Percentiles rank a stretch among this genome's conserved stretches.
These are phyloP conservation scores for Gallinago media DNA, from an alignment of 2,113 vertebrate genomes.

Conservation along the genomic window DNA sequence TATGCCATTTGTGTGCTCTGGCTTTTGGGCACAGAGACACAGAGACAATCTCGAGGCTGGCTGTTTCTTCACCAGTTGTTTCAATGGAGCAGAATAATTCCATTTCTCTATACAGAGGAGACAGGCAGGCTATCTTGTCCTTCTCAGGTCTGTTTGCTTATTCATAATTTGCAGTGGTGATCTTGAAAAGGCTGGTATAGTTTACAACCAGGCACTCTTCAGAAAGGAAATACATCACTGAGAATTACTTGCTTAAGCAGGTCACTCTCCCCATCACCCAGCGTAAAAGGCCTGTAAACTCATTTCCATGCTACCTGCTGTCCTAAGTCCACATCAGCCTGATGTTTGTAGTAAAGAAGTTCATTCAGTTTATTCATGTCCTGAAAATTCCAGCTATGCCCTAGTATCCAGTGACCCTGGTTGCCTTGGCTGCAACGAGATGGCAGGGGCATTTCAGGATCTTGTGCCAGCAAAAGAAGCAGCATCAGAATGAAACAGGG, in stretches of 20 bases:
- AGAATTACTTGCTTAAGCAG: neutral
- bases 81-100: slow-evolving; percentile 37
- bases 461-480: neutral
- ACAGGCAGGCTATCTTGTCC: neutral
- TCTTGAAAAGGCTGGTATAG: neutral
- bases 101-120: neutral
- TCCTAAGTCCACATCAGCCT: neutral
- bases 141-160: neutral
- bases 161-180: neutral
- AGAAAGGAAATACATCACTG: neutral
- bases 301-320: neutral
- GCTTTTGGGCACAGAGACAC: neutral
- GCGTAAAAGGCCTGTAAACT: neutral
- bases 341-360: neutral
- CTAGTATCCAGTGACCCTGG: neutral
- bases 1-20: neutral
- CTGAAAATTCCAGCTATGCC: neutral
- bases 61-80: slow-evolving; percentile 12
- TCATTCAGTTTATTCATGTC: neutral
- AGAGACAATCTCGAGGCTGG: neutral
- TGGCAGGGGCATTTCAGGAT: neutral
- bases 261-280: neutral
- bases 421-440: slow-evolving; percentile 21
- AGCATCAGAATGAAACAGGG: neutral
- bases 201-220: neutral